Conservation (phyloP, 2,888 invertebrate genomes). For the Calameuta idolon region DNA sequence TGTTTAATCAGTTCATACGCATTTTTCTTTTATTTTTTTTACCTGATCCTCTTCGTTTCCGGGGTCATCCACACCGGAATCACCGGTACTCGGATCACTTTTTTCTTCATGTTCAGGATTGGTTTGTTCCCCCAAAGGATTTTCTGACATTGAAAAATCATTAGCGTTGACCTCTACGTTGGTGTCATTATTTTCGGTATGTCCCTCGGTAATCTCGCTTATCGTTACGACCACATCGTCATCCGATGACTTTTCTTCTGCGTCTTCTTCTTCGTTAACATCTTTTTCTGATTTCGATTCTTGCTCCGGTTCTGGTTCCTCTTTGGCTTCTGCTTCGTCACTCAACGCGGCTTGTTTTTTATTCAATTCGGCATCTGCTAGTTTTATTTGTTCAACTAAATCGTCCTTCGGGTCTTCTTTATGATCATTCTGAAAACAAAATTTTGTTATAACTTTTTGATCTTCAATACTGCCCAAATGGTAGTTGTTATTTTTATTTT, state of each 20-base stretch:
- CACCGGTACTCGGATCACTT: constrained; percentile 65
- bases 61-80: constrained; percentile 70
- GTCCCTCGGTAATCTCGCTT: background rate
- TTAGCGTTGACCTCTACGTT: background rate
- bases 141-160: constrained; percentile 21
- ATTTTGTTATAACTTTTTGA: background rate
- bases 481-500: constrained; percentile 8
- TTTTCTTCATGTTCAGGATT: constrained; percentile 42
- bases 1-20: background rate
- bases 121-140: constrained; percentile 32
- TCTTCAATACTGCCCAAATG: background rate
- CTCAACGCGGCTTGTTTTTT: constrained; percentile 18
- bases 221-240: background rate
- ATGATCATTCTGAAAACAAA: constrained; percentile 34
- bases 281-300: constrained; percentile 29
- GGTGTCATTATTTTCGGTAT: background rate
- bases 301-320: constrained; percentile 28
- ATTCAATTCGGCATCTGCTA: constrained; percentile 44
- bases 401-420: constrained; percentile 37
- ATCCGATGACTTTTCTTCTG: background rate
- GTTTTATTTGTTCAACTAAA: constrained; percentile 52
- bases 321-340: constrained; percentile 20
- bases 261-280: constrained; percentile 23
- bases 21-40: background rate
- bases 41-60: constrained; percentile 58